Conservation (phyloP, 2,797 vertebrate species). For the Galaxias olidus region DNA sequence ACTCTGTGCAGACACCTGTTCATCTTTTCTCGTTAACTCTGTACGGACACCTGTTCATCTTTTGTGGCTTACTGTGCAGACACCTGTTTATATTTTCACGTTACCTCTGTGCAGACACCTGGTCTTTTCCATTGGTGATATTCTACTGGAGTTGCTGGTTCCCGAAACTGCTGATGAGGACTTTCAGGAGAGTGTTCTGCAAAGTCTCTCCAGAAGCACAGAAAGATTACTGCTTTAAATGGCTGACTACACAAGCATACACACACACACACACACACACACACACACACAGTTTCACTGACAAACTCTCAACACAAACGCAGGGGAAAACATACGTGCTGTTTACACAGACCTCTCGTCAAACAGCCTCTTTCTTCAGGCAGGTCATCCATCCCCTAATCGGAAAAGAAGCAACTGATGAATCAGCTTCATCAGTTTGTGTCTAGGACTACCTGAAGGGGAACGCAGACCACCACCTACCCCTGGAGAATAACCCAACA, state of each 20-base stretch:
- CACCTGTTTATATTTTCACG: too few relatives aligned
- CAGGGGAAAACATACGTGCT: conserved; percentile 7
- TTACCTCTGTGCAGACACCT: conserved; percentile 81
- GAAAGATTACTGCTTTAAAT: conserved; percentile 43
- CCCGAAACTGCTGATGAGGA: conserved; percentile 75
- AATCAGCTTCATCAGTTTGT: too few relatives aligned
- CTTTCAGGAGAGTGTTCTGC: conserved; percentile 72
- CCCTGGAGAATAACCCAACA: too few relatives aligned
- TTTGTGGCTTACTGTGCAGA: too few relatives aligned
- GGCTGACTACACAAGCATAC: neutral
- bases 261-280: neutral
- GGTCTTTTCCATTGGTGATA: conserved; percentile 87
- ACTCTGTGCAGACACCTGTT: too few relatives aligned
- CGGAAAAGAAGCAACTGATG: too few relatives aligned
- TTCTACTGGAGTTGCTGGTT: conserved; percentile 88
- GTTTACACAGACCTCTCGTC: too few relatives aligned
- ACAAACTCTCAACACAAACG: conserved; percentile 1
- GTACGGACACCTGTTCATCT: too few relatives aligned
- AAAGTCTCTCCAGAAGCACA: conserved; percentile 62
- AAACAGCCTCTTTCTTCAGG: too few relatives aligned
- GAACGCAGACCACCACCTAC: conserved; percentile 14
- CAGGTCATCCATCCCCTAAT: too few relatives aligned
- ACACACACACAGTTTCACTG: neutral
- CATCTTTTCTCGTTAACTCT: too few relatives aligned
- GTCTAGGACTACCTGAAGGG: neutral